Evolutionary conservation across 2,888 invertebrate genomes (phyloP).

Genomic region (Philopedon plagiatum): DNA sequence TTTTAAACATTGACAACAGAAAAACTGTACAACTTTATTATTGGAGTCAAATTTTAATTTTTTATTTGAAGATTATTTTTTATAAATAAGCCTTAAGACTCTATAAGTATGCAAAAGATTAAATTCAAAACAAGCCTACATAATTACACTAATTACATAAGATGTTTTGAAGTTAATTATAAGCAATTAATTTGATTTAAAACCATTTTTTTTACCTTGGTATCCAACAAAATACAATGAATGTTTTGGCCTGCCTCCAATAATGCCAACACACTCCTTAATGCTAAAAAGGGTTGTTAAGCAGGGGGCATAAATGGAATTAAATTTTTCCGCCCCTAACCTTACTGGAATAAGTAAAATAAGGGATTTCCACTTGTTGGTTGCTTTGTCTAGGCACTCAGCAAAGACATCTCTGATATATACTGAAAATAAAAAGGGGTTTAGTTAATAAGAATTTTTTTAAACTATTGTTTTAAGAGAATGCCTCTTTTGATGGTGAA

Average conservation of each 20-base stretch:
- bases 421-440: conserved; percentile 67
- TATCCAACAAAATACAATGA: conserved; percentile 94
- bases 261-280: conserved; percentile 90
- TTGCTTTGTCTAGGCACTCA: conserved; percentile 71
- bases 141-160: no score
- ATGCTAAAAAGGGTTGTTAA: conserved; percentile 85
- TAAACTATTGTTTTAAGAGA: no score
- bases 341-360: conserved; percentile 89
- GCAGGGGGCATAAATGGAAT: conserved; percentile 87
- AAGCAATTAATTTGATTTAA: no score
- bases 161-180: background rate
- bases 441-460: background rate
- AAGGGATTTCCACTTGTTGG: conserved; percentile 81
- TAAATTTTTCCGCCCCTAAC: conserved; percentile 89
- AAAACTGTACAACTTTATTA: no score
- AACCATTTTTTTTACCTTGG: conserved; percentile 73
- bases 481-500: no score
- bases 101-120: background rate
- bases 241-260: conserved; percentile 94
- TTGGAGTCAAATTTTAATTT: background rate
- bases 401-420: conserved; percentile 84
- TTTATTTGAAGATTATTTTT: background rate
- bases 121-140: background rate
- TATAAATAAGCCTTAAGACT: background rate
- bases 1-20: no score